These are phyloP conservation scores for Pterocles burchelli DNA, from an alignment of 2,113 vertebrate genomes.

Conservation along the genomic window DNA sequence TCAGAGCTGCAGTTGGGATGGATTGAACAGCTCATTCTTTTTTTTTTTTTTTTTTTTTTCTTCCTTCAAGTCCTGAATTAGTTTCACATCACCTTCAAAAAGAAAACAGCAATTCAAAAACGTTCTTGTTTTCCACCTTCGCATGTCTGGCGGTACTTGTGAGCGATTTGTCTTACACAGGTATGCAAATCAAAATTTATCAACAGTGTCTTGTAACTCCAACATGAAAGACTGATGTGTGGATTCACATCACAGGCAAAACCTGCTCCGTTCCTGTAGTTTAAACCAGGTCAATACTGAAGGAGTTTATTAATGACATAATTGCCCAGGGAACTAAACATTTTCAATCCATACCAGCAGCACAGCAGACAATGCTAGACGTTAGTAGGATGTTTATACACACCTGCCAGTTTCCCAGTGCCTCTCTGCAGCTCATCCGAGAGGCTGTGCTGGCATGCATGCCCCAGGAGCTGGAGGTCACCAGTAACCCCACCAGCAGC, in stretches of 20 bases:
- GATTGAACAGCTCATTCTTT: neutral
- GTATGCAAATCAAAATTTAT: neutral
- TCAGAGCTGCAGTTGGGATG: accelerated
- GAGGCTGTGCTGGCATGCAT: accelerated
- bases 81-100: neutral
- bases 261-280: neutral
- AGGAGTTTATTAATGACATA: neutral
- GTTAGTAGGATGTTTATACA: neutral
- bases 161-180: neutral
- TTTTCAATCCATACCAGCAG: neutral
- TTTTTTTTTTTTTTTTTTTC: too few relatives aligned
- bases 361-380: neutral
- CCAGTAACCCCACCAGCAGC: neutral
- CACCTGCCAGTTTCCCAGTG: neutral
- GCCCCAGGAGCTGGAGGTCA: too few relatives aligned
- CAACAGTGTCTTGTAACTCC: neutral
- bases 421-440: neutral
- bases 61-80: neutral
- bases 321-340: neutral
- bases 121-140: neutral
- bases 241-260: neutral
- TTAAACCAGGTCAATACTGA: neutral
- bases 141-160: neutral
- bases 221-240: neutral
- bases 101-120: neutral